phyloP scores from a whole-genome alignment of 2,888 invertebrate genomes.

The Encarsia formosa region DNA sequence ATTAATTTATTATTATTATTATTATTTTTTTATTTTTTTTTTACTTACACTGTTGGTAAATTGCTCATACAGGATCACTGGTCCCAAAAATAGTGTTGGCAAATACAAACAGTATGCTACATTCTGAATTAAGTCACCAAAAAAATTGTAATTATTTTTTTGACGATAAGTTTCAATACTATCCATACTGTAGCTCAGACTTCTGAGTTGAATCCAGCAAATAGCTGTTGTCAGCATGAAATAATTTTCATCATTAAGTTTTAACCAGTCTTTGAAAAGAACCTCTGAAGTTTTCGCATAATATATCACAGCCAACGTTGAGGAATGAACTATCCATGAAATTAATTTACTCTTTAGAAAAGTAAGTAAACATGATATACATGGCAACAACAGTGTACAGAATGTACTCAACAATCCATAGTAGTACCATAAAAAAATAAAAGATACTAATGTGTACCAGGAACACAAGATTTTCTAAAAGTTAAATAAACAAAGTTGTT shows the following conservation, averaged over 20 bases:
- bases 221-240: constrained; percentile 57
- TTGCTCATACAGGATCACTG: constrained; percentile 73
- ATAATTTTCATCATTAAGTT: constrained; percentile 54
- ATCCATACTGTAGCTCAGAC: constrained; percentile 72
- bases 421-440: constrained; percentile 52
- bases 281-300: constrained; percentile 53
- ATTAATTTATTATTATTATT: no score
- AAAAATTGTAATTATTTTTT: constrained; percentile 37
- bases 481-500: constrained; percentile 7
- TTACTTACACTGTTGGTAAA: constrained; percentile 58
- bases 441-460: constrained; percentile 57
- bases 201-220: constrained; percentile 72
- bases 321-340: constrained; percentile 58
- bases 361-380: constrained; percentile 55
- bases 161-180: constrained; percentile 46
- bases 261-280: constrained; percentile 51
- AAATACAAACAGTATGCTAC: constrained; percentile 75
- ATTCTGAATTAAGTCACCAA: constrained; percentile 55
- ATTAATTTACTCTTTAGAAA: constrained; percentile 52
- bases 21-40: no score
- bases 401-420: constrained; percentile 55
- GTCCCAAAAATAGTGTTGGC: constrained; percentile 79
- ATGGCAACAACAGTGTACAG: constrained; percentile 57
- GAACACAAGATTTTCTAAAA: constrained; percentile 50
- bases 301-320: constrained; percentile 55